Percentiles rank a stretch among this genome's conserved stretches.
These are phyloP conservation scores for Vicugna pacos DNA, from an alignment of 2,113 vertebrate species.

Conservation along the genomic window DNA sequence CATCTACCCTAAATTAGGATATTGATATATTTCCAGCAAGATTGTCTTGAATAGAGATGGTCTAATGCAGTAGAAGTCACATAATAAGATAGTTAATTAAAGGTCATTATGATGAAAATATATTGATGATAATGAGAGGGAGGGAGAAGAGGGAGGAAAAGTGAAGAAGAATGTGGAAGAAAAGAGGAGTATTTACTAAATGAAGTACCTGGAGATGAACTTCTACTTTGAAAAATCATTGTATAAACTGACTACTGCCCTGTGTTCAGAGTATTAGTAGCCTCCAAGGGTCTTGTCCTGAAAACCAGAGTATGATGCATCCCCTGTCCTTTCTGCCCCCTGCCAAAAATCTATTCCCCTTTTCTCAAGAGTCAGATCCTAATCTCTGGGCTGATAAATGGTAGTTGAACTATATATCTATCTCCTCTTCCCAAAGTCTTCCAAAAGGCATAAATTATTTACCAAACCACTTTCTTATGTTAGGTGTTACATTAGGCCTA, in stretches of 20 bases:
- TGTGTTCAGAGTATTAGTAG: neutral
- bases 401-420: neutral
- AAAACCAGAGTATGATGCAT: neutral
- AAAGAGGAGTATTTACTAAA: neutral
- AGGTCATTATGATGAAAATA: neutral
- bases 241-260: neutral
- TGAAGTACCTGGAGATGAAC: neutral
- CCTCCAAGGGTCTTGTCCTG: neutral
- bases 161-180: neutral
- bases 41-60: neutral
- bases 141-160: too few species aligned
- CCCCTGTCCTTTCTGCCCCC: fast-evolving
- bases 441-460: neutral
- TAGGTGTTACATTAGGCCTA: neutral
- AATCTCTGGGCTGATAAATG: neutral
- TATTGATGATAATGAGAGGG: neutral
- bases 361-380: neutral
- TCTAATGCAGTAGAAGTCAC: neutral
- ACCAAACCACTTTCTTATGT: neutral
- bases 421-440: neutral
- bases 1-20: conserved; percentile 2
- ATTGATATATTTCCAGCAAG: conserved; percentile 1
- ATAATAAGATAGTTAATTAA: neutral
- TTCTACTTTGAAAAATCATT: neutral
- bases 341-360: neutral